These are phyloP conservation scores for Gymnopithys bicolor DNA, from an alignment of 2,797 vertebrate genomes.

Conservation along the genomic window DNA sequence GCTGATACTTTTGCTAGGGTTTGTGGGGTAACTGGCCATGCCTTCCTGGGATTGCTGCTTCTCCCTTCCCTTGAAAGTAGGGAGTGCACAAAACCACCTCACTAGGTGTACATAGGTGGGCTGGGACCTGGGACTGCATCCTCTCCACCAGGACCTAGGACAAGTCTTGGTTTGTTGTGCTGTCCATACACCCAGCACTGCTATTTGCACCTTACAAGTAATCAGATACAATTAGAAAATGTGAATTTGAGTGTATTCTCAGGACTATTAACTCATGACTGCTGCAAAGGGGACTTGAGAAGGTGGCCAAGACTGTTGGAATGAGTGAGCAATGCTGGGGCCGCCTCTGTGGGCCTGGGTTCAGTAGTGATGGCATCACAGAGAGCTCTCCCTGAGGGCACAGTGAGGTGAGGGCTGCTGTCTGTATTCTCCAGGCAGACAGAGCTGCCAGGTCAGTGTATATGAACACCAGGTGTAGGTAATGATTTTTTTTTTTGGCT, in stretches of 20 bases:
- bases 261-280: not conserved
- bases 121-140: not conserved
- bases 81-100: accelerated
- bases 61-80: not conserved
- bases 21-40: not conserved
- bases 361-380: not conserved
- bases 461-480: not conserved
- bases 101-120: accelerated
- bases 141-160: not conserved
- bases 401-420: not conserved
- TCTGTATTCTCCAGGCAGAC: not conserved
- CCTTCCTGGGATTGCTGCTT: not conserved
- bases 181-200: not conserved
- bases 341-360: not conserved
- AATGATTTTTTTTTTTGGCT: not conserved
- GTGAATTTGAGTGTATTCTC: not conserved
- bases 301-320: not conserved
- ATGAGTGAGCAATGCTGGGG: not conserved
- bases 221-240: not conserved
- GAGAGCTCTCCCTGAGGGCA: not conserved
- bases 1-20: not conserved
- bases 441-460: not conserved
- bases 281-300: not conserved
- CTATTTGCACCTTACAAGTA: not conserved
- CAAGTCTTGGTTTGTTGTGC: not conserved